Percentiles rank a stretch among this genome's conserved stretches.
These are phyloP conservation scores for Barbus barbus DNA, from an alignment of 2,113 vertebrate genomes.

Conservation along the genomic window DNA sequence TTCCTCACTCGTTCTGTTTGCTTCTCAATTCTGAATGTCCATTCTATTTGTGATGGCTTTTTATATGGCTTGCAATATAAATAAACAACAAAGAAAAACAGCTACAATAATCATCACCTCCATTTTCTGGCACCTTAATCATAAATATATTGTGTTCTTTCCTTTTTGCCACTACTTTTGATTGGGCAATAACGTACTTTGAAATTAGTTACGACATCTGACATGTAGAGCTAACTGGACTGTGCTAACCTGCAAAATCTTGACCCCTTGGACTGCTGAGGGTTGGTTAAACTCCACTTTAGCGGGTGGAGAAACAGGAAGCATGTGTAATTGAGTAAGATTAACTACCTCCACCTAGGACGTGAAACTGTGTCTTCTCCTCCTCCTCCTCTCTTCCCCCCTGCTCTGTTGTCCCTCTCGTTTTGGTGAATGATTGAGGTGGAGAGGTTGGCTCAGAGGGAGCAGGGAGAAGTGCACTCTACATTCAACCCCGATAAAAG, in stretches of 20 bases:
- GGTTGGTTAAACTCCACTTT: neutral
- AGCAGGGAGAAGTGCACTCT: neutral
- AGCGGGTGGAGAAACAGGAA: neutral
- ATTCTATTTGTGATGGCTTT: neutral
- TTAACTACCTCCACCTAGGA: neutral
- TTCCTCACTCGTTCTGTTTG: neutral
- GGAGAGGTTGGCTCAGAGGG: conserved; percentile 28
- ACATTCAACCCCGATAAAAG: conserved; percentile 35
- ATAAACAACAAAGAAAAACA: too few relatives aligned
- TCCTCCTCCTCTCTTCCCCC: conserved; percentile 6
- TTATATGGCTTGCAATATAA: neutral
- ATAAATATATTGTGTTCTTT: too few relatives aligned
- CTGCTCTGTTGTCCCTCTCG: neutral
- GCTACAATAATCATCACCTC: too few relatives aligned
- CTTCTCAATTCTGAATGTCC: neutral
- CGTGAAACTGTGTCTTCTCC: neutral
- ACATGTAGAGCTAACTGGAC: neutral
- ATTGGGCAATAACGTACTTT: neutral
- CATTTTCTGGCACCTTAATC: neutral
- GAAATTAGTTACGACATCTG: neutral
- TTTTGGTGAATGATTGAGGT: conserved; percentile 49
- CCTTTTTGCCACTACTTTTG: too few relatives aligned
- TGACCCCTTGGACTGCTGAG: neutral
- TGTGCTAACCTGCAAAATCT: neutral
- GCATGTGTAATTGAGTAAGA: neutral